phyloP scores from a whole-genome alignment of 1,140 invertebrate species.

The Euura saliciscinereae region DNA sequence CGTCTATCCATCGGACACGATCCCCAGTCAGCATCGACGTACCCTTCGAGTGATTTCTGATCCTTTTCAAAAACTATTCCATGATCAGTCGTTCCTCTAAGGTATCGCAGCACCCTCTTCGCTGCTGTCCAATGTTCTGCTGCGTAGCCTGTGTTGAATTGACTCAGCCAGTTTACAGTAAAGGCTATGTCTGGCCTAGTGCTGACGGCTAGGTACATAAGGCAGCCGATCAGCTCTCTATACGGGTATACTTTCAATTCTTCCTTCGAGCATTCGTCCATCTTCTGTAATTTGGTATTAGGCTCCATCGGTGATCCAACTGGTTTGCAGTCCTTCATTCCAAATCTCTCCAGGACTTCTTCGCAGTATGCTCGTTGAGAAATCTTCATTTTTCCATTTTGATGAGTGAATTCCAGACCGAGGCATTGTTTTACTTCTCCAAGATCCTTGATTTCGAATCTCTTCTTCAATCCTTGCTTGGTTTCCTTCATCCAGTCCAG shows the following conservation, averaged over 20 bases:
- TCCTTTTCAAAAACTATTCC: no score
- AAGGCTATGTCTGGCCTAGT: constrained; percentile 49
- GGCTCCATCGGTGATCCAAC: not conserved
- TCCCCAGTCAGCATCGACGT: constrained; percentile 41
- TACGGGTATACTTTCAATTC: constrained; percentile 17
- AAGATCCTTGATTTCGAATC: constrained; percentile 24
- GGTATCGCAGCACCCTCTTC: constrained; percentile 40
- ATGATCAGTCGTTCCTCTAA: constrained; percentile 30
- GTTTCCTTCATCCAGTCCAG: not conserved
- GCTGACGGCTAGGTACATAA: constrained; percentile 42
- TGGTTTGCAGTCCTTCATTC: not conserved
- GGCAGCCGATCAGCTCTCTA: constrained; percentile 36
- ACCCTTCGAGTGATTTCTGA: no score
- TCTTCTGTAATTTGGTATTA: not conserved
- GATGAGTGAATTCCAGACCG: constrained; percentile 20
- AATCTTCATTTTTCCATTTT: constrained; percentile 10
- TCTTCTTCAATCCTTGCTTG: not conserved
- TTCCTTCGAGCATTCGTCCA: not conserved
- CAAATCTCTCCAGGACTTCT: not conserved
- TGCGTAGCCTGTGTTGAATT: constrained; percentile 31
- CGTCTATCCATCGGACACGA: constrained; percentile 34
- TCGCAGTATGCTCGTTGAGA: constrained; percentile 19
- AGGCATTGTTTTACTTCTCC: constrained; percentile 23
- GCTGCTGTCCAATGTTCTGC: constrained; percentile 36
- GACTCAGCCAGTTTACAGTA: constrained; percentile 35